These are phyloP conservation scores for Neotragus pygmaeus DNA, from an alignment of 2,113 vertebrate species.

Conservation along the genomic window DNA sequence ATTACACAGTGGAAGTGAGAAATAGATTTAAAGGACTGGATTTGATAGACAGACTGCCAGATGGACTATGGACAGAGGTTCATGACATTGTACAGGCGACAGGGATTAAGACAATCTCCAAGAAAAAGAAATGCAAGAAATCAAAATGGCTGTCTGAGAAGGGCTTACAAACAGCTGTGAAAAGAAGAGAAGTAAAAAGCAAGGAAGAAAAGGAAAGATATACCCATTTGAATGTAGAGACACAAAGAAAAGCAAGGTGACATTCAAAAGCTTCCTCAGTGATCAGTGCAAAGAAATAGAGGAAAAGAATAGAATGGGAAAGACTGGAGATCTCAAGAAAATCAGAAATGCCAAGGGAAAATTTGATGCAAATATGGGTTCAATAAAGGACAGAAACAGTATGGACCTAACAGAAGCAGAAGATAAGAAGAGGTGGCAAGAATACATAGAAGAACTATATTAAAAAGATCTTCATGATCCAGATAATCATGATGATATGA, in stretches of 20 bases:
- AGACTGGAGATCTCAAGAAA: background rate
- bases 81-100: fast-evolving
- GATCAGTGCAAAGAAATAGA: background rate
- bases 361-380: background rate
- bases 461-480: background rate
- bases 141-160: background rate
- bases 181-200: background rate
- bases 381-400: background rate
- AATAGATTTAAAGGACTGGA: background rate
- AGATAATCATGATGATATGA: background rate
- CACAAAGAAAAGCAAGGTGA: background rate
- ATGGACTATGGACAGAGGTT: background rate
- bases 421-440: background rate
- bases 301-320: background rate
- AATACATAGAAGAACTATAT: background rate
- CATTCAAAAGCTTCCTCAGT: background rate
- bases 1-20: background rate
- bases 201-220: background rate
- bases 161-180: background rate
- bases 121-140: background rate
- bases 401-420: background rate
- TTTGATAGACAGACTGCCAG: background rate
- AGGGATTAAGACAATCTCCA: background rate
- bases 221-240: background rate
- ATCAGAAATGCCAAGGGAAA: background rate